Evolutionary conservation across 2,797 vertebrate species (phyloP).

Genomic region (Dermochelys coriacea): DNA sequence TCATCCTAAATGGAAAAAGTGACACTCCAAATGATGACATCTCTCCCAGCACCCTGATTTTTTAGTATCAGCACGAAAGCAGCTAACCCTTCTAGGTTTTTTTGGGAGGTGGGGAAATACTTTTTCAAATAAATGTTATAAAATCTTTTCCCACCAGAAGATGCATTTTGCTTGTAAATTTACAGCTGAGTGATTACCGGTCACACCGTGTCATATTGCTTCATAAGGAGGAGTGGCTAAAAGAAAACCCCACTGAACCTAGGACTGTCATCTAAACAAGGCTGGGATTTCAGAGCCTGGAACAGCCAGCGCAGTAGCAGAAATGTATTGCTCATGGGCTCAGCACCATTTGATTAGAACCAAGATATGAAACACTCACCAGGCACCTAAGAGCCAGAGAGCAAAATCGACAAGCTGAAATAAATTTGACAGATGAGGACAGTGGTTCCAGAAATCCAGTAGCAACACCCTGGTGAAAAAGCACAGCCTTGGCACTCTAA

Average conservation of each 20-base stretch:
- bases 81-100: neutral
- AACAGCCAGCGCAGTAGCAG: neutral
- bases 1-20: neutral
- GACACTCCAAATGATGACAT: neutral
- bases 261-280: constrained; percentile 47
- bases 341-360: constrained; percentile 35
- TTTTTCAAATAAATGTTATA: neutral
- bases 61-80: neutral
- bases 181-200: constrained; percentile 11
- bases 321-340: neutral
- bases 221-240: constrained; percentile 55
- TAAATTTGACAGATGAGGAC: neutral
- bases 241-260: constrained; percentile 50
- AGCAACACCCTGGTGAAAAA: neutral
- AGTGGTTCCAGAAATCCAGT: neutral
- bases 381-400: constrained; percentile 32
- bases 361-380: constrained; percentile 39
- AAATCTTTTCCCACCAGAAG: neutral
- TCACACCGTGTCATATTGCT: neutral
- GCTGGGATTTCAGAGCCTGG: constrained; percentile 41
- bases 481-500: neutral
- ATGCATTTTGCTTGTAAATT: constrained; percentile 54
- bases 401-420: constrained; percentile 24
- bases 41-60: neutral
- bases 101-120: accelerated